Base-by-base conservation (phyloP, 2,797 vertebrate species). In the Arrhamphus sclerolepis region DNA sequence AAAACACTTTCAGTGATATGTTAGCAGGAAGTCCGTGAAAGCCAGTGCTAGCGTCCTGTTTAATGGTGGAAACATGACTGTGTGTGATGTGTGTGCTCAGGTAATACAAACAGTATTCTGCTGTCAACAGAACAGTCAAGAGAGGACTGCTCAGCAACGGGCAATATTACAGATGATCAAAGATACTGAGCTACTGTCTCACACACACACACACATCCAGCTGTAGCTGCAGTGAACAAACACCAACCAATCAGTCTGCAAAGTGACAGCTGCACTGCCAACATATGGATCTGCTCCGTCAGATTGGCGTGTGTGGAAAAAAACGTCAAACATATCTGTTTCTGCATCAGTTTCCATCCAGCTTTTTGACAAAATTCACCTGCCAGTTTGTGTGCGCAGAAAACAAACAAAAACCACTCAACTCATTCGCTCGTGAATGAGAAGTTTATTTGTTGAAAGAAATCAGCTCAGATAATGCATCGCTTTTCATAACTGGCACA, bases 121-220 rank as follows among this genome's bases (percentile, higher is more conserved):
- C 70, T 83, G 76, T 75, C 79, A 70, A n/a, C n/a, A n/a, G n/a
- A 65, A 34, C 31, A 34, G 8, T n/a, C 31, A 11, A 34, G 40
- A 16, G 46, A 65, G 66, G 55, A 28, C 63, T 83, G 78, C 59
- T 84, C 55, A 70, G 59, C 72, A 48, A 78, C 81, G 74, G 81
- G 71, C 60, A 44, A 41, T 59, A 49, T 31, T 71, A 59, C 47
- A 7, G 22, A 39, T 81, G 79, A 83, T 85, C 78, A 89, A 87
- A 86, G 62, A 68, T 46, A 40, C 24, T 39, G 31, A 28, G 49
- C 56, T 78, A 56, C 61, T 81, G 67, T 71, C 71, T 67, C 55
- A 72, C 39, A 34, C 60, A 41, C 61, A 21, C 24, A 46, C 40
- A 19, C 20, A 50, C 46, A 63, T 2, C 16, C 61, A 24, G 54